Evolutionary conservation across 2,888 invertebrate species (phyloP).

Genomic region (Tromatobia lineatoria): DNA sequence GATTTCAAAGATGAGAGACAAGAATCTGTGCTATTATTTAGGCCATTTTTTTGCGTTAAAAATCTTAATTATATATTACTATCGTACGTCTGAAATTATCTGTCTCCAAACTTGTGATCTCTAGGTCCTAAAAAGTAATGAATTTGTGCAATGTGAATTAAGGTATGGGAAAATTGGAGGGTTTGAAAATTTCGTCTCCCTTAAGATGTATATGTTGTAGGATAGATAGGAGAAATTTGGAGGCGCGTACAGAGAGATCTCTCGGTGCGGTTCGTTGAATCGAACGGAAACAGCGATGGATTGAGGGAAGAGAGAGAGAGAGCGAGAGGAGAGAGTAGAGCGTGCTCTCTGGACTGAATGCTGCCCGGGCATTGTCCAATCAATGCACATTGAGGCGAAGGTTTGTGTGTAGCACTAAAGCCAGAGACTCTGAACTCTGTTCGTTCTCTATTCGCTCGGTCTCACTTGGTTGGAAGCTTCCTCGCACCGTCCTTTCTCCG

Average conservation of each 20-base stretch:
- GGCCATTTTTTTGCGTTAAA: too few relatives aligned
- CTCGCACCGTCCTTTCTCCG: slow-evolving; percentile 7
- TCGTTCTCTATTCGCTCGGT: slow-evolving; percentile 43
- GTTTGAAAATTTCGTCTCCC: slow-evolving; percentile 7
- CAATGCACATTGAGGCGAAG: slow-evolving; percentile 81
- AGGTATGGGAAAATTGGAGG: too few relatives aligned
- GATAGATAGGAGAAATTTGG: slow-evolving; percentile 74
- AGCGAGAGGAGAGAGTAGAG: slow-evolving; percentile 50
- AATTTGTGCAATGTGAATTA: too few relatives aligned
- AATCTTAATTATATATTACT: too few relatives aligned
- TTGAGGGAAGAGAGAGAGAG: slow-evolving; percentile 50
- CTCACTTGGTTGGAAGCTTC: slow-evolving; percentile 23
- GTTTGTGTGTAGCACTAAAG: slow-evolving; percentile 67
- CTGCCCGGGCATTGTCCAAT: slow-evolving; percentile 79
- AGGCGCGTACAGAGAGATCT: slow-evolving; percentile 48
- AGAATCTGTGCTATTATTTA: too few relatives aligned
- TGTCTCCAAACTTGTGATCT: not conserved
- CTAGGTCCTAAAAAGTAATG: not conserved
- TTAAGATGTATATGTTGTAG: not conserved
- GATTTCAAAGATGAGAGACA: too few relatives aligned
- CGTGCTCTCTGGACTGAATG: slow-evolving; percentile 71
- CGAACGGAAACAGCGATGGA: slow-evolving; percentile 49
- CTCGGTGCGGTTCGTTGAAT: slow-evolving; percentile 51
- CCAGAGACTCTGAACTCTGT: slow-evolving; percentile 60
- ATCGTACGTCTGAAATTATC: not conserved